Conservation (phyloP, 2,113 vertebrate species). For the Atherinomorus stipes region DNA sequence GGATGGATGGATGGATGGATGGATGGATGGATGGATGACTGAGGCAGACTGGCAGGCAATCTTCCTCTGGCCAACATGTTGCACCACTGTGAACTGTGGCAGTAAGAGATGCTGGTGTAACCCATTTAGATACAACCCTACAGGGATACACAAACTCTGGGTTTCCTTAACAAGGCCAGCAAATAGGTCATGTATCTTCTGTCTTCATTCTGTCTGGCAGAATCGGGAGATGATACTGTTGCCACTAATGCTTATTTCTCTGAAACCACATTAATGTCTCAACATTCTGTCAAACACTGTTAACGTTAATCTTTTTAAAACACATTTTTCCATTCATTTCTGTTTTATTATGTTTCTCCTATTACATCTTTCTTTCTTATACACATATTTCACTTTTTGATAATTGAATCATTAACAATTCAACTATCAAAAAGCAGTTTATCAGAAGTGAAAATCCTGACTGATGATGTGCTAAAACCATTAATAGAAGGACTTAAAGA, state of each 20-base stretch:
- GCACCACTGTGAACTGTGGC: constrained; percentile 51
- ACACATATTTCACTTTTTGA: no score
- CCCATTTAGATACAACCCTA: constrained; percentile 58
- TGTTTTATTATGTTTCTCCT: neutral
- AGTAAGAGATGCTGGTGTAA: constrained; percentile 57
- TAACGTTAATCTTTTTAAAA: no score
- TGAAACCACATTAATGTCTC: constrained; percentile 4
- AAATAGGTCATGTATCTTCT: constrained; percentile 59
- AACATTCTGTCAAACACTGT: neutral
- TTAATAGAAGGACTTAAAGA: no score
- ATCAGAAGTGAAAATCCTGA: no score
- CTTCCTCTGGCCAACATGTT: constrained; percentile 59
- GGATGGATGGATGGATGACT: constrained; percentile 16
- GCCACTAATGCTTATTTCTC: neutral
- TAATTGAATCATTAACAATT: no score
- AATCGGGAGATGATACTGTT: constrained; percentile 50
- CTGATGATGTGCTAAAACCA: no score
- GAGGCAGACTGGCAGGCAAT: constrained; percentile 37
- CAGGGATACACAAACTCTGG: constrained; percentile 34
- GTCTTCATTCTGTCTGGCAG: constrained; percentile 39
- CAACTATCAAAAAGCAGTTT: no score
- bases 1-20: constrained; percentile 35
- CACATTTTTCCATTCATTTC: no score
- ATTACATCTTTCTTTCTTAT: neutral
- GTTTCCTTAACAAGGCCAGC: constrained; percentile 55